Base-by-base conservation (phyloP, 2,797 vertebrate species). In the Poliocrania exsul region DNA sequence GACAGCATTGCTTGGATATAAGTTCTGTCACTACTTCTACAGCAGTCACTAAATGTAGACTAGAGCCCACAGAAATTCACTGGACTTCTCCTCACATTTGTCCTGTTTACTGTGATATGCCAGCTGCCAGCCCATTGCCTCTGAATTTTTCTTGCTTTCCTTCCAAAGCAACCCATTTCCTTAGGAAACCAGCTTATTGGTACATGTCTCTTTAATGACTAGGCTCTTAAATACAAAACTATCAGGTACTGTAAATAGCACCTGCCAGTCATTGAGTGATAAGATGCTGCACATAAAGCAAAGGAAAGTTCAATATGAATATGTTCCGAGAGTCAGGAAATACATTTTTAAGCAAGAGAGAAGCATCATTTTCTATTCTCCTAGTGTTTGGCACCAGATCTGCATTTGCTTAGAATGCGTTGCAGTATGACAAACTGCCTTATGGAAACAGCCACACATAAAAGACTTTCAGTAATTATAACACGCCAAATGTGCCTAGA, bases 381-480 rank as follows among this genome's bases (percentile, higher is more conserved):
- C 69, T 69, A 44, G 50, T 65, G 57, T 85, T 62, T 69, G 57
- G 60, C 81, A 73, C n/a, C 54, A 87, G 50, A 87, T 49, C 51
- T 80, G 42, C 49, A 47, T 91, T 89, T 88, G 33, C 64, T 73
- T 81, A 23, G 17, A 50, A 75, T 13, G 29, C 81, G 62, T 70
- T 93, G 65, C 89, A 94, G 66, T 60, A 64, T 74, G 61, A 86
- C 78, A 90, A 81, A 89, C 33, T 54, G 42, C 61, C 58, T 91
- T 70, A 56, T 17, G 17, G 81, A 91, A 92, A 83, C 51, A 81
- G 49, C 40, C 72, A 50, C 60, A 75, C 16, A 35, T 42, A 56
- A 35, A 64, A 75, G 72, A 75, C 21, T 53, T 73, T 67, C 58
- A 60, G 26, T 70, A 90, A 94, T 75, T 81, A 57, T 8, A 66